Evolutionary conservation across 2,797 vertebrate genomes (phyloP), one percentile per base, ranked within the genome.

Genomic region (Helarctos malayanus): DNA sequence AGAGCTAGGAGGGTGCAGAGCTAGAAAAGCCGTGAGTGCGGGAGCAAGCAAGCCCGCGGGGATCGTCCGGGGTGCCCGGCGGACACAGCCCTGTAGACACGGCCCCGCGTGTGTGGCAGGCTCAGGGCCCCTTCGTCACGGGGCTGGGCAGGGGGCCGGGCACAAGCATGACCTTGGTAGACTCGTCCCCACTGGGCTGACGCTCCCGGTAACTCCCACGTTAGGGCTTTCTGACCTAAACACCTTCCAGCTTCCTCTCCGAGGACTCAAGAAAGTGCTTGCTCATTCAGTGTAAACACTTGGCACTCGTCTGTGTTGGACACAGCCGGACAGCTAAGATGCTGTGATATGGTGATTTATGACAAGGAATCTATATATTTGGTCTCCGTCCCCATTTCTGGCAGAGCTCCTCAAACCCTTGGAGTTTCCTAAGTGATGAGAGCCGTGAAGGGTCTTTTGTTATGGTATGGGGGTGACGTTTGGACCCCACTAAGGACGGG

Each of bases 231-330:
- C 25, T 49, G 54, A 38, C 75, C 27, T 1, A 18, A 7, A 15
- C 18, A 23, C 14, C 80, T 45, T 12, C 6, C 19, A 9, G 49
- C 80, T 32, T 27, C 41, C n/a, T 59, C 49, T 8, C 0, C 0
- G 6, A 38, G 49, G 23, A 27, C 32, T 41, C 11, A 1, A 1
- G 3, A 0, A 61, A 38, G 32, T 0, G 0, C 75, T 63, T 0
- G 1, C 38, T 6, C 9, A 1, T 2, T 27, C 25, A 3, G 5
- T 0, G 29, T 52, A 12, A 38, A 3, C 61, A 14, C 32, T n/a
- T 3, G 14, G 25, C 2, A 0, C 52, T 5, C 45, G 45, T 71
- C 59, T 90, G 23, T 4, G 54, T 32, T 35, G 2, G 15, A 29
- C n/a, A 4, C 3, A 2, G 57, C 54, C 61, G 13, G 9, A 65